Base-by-base conservation (phyloP, 2,113 vertebrate genomes). In the Todiramphus saurophagus region DNA sequence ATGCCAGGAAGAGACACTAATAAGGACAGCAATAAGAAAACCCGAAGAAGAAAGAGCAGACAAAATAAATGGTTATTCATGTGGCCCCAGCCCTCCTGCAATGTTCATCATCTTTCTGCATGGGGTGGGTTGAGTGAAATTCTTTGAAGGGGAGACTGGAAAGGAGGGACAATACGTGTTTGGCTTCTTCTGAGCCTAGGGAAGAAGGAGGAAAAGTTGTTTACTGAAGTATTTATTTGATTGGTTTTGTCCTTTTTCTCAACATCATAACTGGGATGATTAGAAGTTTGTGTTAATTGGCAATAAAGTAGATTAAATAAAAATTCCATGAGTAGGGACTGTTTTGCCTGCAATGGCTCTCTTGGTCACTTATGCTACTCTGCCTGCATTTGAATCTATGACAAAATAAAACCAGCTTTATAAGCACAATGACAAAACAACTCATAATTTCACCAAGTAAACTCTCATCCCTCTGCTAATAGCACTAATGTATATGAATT, bases 391-490 rank as follows among this genome's bases (percentile, higher is more conserved):
- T 63, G 46, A 78, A 87, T 79, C 82, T 60, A 55, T 48, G 69
- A 55, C 37, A 87, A 92, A 89, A 78, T 41, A 81, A 93, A 83
- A 25, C 3, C 37, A 91, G 68, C 5, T 21, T 72, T 63, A 53
- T 13, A 79, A 87, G n/a, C 23, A 79, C 59, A 74, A 53, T n/a
- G 16, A 56, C 27, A 90, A 85, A 92, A 64, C 16, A 89, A 89
- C 15, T 41, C 37, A 41, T 63, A 63, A 84, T 84, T 87, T 93
- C 77, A 89, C 77, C 68, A 63, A 46, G 55, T 37, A 87, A 91
- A 75, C 48, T 41, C 13, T 90, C 58, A 27, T 21, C 16, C 17
- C 23, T 35, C 77, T 51, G 20, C 20, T 75, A 85, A 87, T 18
- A 78, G 9, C 25, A 27, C 74, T 64, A 63, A 78, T 0, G 0